Evolutionary conservation across 2,888 invertebrate species (phyloP), one percentile per base, ranked within the genome.

Genomic region (Pyrrhosoma nymphula): DNA sequence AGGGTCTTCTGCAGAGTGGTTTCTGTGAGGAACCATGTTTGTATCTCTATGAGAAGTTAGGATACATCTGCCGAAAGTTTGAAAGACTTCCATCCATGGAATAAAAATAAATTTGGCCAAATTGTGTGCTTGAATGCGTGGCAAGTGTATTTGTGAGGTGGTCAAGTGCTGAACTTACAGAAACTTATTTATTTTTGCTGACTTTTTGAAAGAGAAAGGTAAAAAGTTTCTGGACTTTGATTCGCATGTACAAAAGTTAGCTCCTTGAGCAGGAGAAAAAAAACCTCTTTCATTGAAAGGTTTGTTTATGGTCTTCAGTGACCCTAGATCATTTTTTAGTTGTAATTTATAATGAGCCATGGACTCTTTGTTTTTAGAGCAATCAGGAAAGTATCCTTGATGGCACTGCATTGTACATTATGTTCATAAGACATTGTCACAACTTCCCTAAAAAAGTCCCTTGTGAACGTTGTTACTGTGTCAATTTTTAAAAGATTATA

Each of bases 381-480:
- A 93, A 93, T 93, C 47, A 69, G 93, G 93, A 93, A 47, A n/a
- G 47, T 69, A 93, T 93, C 69, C 75, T 93, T 20, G 55, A 93
- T 93, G 91, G 93, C 93, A 63, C 69, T 93, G 47, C 60, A 23
- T 26, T 93, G 93, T 93, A 93, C 39, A 93, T 93, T 93, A 93
- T 93, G 93, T 93, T 93, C 93, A 93, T 93, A 75, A 69, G 69
- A 93, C 95, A 88, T 95, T 95, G 91, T 95, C 95, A 95, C 95
- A 95, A 95, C 75, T 95, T 95, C 95, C 95, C 93, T 95, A 95
- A 88, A 95, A 95, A 82, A 82, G 82, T 63, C 88, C 88, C 75
- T 90, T 95, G 89, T 95, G 95, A 90, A 95, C 95, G 95, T 95
- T 95, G 95, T 95, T 95, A 95, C 93, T 93, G 93, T 93, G 93